Evolutionary conservation across 2,888 invertebrate species (phyloP).

Genomic region (Machimus rusticus): DNA sequence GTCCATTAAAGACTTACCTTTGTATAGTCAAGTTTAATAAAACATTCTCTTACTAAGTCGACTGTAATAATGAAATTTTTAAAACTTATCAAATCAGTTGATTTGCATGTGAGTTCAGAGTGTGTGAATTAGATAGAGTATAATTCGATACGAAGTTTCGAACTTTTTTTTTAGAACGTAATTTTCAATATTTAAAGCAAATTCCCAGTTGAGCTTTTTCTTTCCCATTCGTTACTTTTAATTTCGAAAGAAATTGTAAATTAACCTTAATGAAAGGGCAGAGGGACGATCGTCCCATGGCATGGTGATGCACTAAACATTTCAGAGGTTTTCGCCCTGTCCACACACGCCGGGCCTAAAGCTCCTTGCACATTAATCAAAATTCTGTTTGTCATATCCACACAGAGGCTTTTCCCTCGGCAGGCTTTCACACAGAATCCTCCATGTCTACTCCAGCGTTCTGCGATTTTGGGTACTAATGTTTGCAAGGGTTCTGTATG

Average conservation of each 20-base stretch:
- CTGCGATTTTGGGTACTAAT: conserved; percentile 28
- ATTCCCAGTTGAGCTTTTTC: neutral
- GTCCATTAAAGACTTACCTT: too few relatives aligned
- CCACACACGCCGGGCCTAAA: neutral
- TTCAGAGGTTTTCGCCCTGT: neutral
- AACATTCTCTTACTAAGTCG: too few relatives aligned
- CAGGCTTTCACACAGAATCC: neutral
- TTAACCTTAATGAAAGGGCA: neutral
- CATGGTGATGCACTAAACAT: neutral
- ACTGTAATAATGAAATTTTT: neutral
- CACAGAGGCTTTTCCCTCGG: neutral
- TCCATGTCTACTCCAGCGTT: neutral
- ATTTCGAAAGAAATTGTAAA: neutral
- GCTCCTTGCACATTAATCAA: conserved; percentile 29
- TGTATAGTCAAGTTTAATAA: too few relatives aligned
- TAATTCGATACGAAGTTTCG: neutral
- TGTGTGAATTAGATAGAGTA: neutral
- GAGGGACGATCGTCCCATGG: neutral
- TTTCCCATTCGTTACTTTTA: neutral
- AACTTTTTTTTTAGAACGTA: neutral
- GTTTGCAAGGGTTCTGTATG: conserved; percentile 26
- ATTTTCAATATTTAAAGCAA: neutral
- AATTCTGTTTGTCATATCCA: conserved; percentile 40
- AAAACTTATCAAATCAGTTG: neutral
- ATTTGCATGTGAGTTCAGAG: neutral